These are phyloP conservation scores for Sebastes kiyomatsui DNA, from an alignment of 2,797 vertebrate genomes.

Conservation along the genomic window DNA sequence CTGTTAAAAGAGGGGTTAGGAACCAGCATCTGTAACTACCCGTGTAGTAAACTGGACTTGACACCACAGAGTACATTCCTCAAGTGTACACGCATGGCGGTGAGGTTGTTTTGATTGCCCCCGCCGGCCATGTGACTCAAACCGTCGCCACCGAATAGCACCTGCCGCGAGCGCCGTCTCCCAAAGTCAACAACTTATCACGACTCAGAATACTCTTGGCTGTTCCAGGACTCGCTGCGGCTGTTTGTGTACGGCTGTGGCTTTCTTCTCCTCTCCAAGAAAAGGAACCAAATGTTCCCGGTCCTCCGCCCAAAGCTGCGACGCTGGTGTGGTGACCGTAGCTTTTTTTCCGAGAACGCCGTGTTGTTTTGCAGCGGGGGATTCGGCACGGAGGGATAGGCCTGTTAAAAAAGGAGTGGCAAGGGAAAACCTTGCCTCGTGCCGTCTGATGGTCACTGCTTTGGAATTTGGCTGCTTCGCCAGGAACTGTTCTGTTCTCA, in stretches of 20 bases:
- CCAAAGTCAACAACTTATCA: conserved; percentile 54
- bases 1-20: conserved; percentile 19
- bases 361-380: conserved; percentile 48
- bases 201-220: conserved; percentile 69
- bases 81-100: conserved; percentile 34
- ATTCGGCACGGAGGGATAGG: conserved; percentile 14
- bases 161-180: conserved; percentile 53
- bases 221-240: conserved; percentile 37
- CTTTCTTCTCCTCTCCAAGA: conserved; percentile 45
- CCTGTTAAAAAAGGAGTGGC: conserved; percentile 31
- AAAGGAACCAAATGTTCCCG: conserved; percentile 71
- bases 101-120: conserved; percentile 48
- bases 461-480: conserved; percentile 50
- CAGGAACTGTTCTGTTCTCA: conserved; percentile 39
- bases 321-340: conserved; percentile 60
- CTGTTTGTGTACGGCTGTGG: conserved; percentile 53
- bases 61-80: conserved; percentile 52
- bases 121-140: conserved; percentile 42
- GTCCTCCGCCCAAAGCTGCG: conserved; percentile 34
- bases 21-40: conserved; percentile 34
- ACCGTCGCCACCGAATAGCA: conserved; percentile 36
- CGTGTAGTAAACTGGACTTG: conserved; percentile 50
- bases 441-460: conserved; percentile 45
- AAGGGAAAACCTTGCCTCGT: conserved; percentile 18
- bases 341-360: conserved; percentile 63